Conservation (phyloP, 2,113 vertebrate species). For the Burhinus bistriatus region DNA sequence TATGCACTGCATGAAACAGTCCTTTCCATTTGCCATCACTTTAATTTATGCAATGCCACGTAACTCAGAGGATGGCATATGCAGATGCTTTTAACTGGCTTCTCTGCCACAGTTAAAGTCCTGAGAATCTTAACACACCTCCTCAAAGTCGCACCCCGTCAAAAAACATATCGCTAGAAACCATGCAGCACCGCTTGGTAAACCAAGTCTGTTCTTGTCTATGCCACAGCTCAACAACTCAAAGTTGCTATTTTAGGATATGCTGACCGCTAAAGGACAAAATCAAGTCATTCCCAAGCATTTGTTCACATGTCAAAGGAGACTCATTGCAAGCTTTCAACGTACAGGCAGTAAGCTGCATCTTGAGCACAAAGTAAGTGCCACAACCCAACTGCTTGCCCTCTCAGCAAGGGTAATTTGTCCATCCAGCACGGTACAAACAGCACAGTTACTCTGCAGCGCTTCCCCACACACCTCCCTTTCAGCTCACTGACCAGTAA, state of each 20-base stretch:
- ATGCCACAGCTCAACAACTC: not conserved
- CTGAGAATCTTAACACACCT: constrained; percentile 7
- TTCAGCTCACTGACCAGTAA: not conserved
- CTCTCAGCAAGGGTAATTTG: not conserved
- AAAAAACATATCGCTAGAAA: not conserved
- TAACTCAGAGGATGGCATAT: not conserved
- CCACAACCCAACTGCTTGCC: not conserved
- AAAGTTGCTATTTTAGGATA: not conserved
- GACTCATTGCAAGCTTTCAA: not conserved
- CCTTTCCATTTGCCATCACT: not conserved
- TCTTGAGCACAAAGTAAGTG: not conserved
- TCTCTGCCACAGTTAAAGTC: not conserved
- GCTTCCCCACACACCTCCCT: fast-evolving
- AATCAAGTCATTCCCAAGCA: not conserved
- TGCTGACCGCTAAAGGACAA: not conserved
- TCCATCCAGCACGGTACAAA: not conserved
- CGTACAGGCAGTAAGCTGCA: not conserved
- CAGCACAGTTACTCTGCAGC: not conserved
- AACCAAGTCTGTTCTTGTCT: not conserved
- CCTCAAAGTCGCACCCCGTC: not conserved
- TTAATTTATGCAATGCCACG: not conserved
- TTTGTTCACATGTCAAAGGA: not conserved
- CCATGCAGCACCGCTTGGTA: not conserved
- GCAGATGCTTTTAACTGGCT: not conserved
- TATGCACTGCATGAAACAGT: not conserved